Percentiles rank a stretch among this genome's conserved stretches.
Conservation (phyloP, 1,140 invertebrate species). For the Drosophila burlai region DNA sequence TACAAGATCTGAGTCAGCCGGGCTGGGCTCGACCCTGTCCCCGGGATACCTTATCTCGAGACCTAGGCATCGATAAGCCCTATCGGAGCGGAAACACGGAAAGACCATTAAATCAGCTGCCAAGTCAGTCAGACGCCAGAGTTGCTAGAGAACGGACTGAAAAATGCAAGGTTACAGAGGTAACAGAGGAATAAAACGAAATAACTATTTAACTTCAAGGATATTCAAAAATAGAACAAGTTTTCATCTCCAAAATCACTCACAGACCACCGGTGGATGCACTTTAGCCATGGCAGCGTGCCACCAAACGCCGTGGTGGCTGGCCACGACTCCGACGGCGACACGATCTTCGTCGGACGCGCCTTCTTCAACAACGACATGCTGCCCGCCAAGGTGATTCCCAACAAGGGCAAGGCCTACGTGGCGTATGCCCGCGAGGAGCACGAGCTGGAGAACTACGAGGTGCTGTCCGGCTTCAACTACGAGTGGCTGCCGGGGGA, state of each 20-base stretch:
- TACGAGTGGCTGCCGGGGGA: constrained; percentile 86
- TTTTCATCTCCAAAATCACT: neutral
- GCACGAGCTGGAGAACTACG: constrained; percentile 68
- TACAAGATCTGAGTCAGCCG: constrained; percentile 21
- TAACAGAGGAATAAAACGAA: too few relatives aligned
- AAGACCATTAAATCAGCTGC: constrained; percentile 86
- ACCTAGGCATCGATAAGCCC: constrained; percentile 89
- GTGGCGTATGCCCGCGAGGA: constrained; percentile 69
- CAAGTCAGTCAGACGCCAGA: constrained; percentile 13
- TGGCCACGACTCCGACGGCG: constrained; percentile 90
- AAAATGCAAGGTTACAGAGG: constrained; percentile 82
- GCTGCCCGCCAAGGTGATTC: constrained; percentile 91
- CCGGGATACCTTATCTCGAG: constrained; percentile 87
- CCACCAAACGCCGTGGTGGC: constrained; percentile 87
- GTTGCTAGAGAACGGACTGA: constrained; percentile 23
- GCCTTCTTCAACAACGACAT: constrained; percentile 90
- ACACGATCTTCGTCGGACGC: constrained; percentile 90
- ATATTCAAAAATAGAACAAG: constrained; percentile 7
- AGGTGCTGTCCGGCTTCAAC: constrained; percentile 85
- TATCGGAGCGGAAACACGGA: constrained; percentile 87
- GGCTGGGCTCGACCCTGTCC: constrained; percentile 1
- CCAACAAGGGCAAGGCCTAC: constrained; percentile 84
- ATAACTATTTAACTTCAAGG: neutral
- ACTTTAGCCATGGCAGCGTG: constrained; percentile 61
- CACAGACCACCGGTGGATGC: constrained; percentile 68